These are phyloP conservation scores for Dascyllus trimaculatus DNA, from an alignment of 2,113 vertebrate genomes.

Conservation along the genomic window DNA sequence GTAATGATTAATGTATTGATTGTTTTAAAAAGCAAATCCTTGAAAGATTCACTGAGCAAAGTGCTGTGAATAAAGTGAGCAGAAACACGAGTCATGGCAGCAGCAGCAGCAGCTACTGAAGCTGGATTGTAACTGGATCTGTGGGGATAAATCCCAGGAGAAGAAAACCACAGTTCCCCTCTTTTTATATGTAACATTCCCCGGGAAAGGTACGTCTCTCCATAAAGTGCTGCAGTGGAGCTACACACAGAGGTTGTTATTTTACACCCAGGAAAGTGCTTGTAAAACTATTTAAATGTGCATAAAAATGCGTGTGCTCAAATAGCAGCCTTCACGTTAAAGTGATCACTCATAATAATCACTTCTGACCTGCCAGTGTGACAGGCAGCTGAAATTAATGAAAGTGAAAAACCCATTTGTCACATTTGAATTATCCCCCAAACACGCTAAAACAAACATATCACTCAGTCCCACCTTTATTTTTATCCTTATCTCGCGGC, in stretches of 20 bases:
- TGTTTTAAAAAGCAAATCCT: not conserved
- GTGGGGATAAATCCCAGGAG: not conserved
- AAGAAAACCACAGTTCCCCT: constrained; percentile 8
- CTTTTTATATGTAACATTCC: not conserved
- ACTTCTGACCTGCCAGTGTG: not conserved
- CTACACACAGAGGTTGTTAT: not conserved
- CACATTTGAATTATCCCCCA: constrained; percentile 2
- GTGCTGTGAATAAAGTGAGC: not conserved
- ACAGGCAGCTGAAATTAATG: constrained; percentile 13
- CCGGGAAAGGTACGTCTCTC: not conserved
- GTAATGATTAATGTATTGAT: not conserved
- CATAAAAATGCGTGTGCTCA: not conserved
- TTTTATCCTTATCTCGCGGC: not conserved
- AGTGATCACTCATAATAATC: not conserved
- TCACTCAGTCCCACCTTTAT: not conserved
- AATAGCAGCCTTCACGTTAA: not conserved
- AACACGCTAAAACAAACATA: constrained; percentile 13
- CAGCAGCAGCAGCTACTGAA: not conserved
- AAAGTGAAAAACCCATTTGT: constrained; percentile 4
- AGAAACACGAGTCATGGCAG: not conserved
- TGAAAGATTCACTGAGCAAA: not conserved
- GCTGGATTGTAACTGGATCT: not conserved
- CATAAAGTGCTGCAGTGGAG: not conserved
- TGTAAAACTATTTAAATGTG: not conserved
- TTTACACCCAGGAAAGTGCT: not conserved